phyloP scores from a whole-genome alignment of 2,888 invertebrate species.

The Caenorhabditis sp. region DNA sequence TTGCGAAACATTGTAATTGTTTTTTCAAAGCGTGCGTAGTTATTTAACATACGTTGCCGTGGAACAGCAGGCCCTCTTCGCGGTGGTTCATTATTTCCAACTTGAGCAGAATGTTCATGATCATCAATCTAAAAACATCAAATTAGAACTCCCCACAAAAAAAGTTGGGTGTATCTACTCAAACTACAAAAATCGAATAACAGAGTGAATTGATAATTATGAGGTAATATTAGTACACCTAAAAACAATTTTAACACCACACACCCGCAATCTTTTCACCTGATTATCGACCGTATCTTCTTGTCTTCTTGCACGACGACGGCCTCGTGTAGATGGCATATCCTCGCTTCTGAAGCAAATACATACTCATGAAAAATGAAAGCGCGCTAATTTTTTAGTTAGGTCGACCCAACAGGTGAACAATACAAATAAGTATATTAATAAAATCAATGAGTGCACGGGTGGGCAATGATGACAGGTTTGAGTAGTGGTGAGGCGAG shows the following conservation, averaged over 20 bases:
- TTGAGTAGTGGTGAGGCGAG: background rate
- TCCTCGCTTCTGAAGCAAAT: constrained; percentile 25
- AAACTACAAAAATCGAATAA: too few species aligned
- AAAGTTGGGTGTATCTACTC: too few species aligned
- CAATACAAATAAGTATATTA: too few species aligned
- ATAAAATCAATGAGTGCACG: background rate
- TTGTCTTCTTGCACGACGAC: constrained; percentile 38
- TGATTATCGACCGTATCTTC: constrained; percentile 60
- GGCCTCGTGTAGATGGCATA: constrained; percentile 46
- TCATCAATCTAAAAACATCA: constrained; percentile 40
- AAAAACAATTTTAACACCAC: too few species aligned
- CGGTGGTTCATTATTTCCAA: constrained; percentile 12
- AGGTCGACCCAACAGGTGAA: background rate
- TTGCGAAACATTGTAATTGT: background rate
- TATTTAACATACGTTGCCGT: constrained; percentile 21
- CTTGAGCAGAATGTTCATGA: background rate
- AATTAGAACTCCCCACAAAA: too few species aligned
- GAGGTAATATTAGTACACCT: too few species aligned
- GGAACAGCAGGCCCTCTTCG: constrained; percentile 12
- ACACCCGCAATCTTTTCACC: constrained; percentile 68
- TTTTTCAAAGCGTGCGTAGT: too few species aligned
- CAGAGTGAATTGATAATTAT: too few species aligned
- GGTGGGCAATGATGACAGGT: background rate
- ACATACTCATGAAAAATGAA: too few species aligned
- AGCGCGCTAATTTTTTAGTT: background rate